Evolutionary conservation across 2,888 invertebrate genomes (phyloP), one percentile per base, ranked within the genome.

Genomic region (Latrodectus elegans): DNA sequence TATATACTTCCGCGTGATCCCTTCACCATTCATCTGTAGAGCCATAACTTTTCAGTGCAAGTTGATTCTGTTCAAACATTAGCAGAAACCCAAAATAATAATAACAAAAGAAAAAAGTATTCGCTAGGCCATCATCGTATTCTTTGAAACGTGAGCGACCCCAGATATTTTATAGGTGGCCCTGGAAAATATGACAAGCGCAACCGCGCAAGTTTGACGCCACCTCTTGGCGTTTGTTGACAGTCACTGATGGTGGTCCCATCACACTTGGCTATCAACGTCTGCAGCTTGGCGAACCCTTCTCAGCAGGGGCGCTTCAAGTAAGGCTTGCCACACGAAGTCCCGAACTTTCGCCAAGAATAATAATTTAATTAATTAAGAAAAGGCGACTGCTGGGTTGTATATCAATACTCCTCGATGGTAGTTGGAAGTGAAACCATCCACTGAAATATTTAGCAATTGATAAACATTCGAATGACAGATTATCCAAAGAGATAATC

Each of bases 221-320:
- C 82, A 49, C 67, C 67, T 60, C 80, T 80, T 64, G 80, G 75
- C 77, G 76, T 71, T 26, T 70, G 85, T 53, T 85, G 85, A 85
- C 85, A 85, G 85, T 85, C 79, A 51, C 85, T 79, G n/a, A 79
- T 64, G 85, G 85, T 85, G 85, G 85, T 85, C 85, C 85, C 67
- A 84, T 84, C 78, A 78, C 78, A 67, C 84, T 78, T 73, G 84
- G 84, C 84, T 84, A 84, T 84, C 84, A 84, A 84, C 78, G 84
- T 84, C 84, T 67, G 26, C 77, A 38, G 65, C 53, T 78, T 78
- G 84, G 84, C 84, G 84, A 84, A 84, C 78, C 77, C 71, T 78
- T 84, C 70, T 8, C 81, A 14, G 74, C 65, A 67, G 84, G 81
- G 78, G 78, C n/a, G 71, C 64, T 38, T 38, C 38, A 12, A 17